These are phyloP conservation scores for Dryobota labecula DNA, from an alignment of 2,888 invertebrate genomes.

Conservation along the genomic window DNA sequence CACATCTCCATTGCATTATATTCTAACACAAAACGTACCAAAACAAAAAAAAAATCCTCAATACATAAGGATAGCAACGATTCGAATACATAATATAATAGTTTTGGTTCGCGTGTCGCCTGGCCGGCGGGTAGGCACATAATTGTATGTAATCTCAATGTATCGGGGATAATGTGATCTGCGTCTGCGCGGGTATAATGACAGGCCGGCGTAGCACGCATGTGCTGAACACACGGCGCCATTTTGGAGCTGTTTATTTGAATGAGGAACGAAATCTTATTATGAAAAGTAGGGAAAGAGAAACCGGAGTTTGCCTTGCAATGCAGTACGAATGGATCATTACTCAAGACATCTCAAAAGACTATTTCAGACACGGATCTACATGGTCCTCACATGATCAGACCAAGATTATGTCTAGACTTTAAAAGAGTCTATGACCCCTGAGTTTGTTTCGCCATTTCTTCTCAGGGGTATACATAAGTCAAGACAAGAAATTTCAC, in stretches of 20 bases:
- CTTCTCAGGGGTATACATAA: too few species aligned
- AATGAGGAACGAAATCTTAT: neutral
- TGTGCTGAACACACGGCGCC: slow-evolving; percentile 72
- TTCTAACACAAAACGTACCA: slow-evolving; percentile 5
- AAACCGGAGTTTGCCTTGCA: neutral
- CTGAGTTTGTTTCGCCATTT: too few species aligned
- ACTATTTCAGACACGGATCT: too few species aligned
- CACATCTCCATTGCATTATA: neutral
- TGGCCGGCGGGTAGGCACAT: slow-evolving; percentile 76
- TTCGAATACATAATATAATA: slow-evolving; percentile 53
- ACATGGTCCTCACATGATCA: too few species aligned
- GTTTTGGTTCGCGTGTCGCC: slow-evolving; percentile 79
- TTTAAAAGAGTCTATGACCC: too few species aligned
- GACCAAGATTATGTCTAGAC: too few species aligned
- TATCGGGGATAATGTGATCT: slow-evolving; percentile 86
- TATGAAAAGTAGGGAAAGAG: too few species aligned
- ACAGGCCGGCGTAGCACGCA: slow-evolving; percentile 87
- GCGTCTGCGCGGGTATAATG: slow-evolving; percentile 85
- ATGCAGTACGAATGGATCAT: neutral
- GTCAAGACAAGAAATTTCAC: too few species aligned
- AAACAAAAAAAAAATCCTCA: slow-evolving; percentile 13
- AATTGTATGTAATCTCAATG: slow-evolving; percentile 88
- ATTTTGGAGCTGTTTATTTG: slow-evolving; percentile 39
- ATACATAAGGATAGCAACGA: slow-evolving; percentile 47
- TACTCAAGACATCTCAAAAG: too few species aligned